These are phyloP conservation scores for Linnaemya vulpina DNA, from an alignment of 2,888 invertebrate species.

Conservation along the genomic window DNA sequence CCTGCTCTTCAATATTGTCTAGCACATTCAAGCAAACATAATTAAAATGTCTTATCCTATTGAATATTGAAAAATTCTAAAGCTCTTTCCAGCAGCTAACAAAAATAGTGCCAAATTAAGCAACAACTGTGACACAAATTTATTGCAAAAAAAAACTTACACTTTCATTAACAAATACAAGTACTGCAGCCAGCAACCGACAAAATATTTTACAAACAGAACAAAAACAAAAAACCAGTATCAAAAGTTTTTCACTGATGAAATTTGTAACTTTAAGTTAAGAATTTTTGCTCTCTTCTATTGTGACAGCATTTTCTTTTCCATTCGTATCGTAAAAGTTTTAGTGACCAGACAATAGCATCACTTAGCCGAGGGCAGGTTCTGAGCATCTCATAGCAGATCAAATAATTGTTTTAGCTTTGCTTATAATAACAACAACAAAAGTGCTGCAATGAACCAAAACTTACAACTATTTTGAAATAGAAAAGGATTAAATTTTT, in stretches of 20 bases:
- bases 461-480: neutral
- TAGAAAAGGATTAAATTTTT: too few relatives aligned
- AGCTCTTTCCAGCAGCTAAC: neutral
- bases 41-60: neutral
- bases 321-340: neutral
- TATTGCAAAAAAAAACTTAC: slow-evolving; percentile 26
- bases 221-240: slow-evolving; percentile 8
- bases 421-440: slow-evolving; percentile 43
- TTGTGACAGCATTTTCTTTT: neutral
- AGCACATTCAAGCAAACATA: neutral
- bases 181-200: slow-evolving; percentile 14
- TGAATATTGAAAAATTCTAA: slow-evolving; percentile 2
- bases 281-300: neutral
- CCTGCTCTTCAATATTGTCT: too few relatives aligned
- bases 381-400: slow-evolving; percentile 48
- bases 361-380: slow-evolving; percentile 57
- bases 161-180: slow-evolving; percentile 11
- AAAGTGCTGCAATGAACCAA: slow-evolving; percentile 18
- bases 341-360: slow-evolving; percentile 56
- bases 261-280: slow-evolving; percentile 1
- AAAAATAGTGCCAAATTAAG: too few relatives aligned
- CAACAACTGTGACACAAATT: too few relatives aligned
- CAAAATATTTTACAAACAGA: slow-evolving; percentile 13
- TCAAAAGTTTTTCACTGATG: slow-evolving; percentile 18
- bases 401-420: slow-evolving; percentile 63